Evolutionary conservation across 2,888 invertebrate species (phyloP), one percentile per base, ranked within the genome.

Genomic region (Drosophila peninsularis): DNA sequence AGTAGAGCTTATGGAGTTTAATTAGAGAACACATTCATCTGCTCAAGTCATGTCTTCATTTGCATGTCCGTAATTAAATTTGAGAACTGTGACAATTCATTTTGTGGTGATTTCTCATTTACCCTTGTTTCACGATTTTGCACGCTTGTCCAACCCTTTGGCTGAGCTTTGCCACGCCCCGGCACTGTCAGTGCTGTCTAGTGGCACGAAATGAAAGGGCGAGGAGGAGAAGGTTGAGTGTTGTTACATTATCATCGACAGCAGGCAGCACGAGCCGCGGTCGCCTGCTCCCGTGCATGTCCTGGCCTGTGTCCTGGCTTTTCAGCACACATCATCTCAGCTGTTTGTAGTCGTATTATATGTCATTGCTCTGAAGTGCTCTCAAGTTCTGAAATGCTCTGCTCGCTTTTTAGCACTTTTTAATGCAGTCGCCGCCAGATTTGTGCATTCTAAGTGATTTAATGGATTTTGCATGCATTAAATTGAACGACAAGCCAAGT

Each of bases 11-110:
- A 19, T 14, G n/a, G 36, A 36, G n/a, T 24, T 19, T 49, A 32
- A 47, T 30, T 47, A 47, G 5, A 30, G 30, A 32, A 11, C 30
- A 17, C 17, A 32, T 32, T 19, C 30, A 19, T 32, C 47, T 32
- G 30, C 7, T 47, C 19, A 13, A 32, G 30, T 47, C 73, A 68
- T 71, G 71, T 75, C 80, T 76, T 76, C 55, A 82, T 83, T 88
- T 81, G 78, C 85, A 79, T 84, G 72, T 53, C 58, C 62, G 64
- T 91, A 90, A 90, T 90, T 90, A 90, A 91, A 91, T 90, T 90
- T 54, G 84, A 80, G 73, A 78, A 77, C 82, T 87, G 90, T 85
- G 90, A 90, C 90, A 90, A 86, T 88, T 78, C 71, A 69, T 71
- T 74, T 70, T 44, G 62, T 44, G 50, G 56, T 41, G 37, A 32